phyloP scores from a whole-genome alignment of 1,140 invertebrate species.

The Venustaconcha ellipsiformis region DNA sequence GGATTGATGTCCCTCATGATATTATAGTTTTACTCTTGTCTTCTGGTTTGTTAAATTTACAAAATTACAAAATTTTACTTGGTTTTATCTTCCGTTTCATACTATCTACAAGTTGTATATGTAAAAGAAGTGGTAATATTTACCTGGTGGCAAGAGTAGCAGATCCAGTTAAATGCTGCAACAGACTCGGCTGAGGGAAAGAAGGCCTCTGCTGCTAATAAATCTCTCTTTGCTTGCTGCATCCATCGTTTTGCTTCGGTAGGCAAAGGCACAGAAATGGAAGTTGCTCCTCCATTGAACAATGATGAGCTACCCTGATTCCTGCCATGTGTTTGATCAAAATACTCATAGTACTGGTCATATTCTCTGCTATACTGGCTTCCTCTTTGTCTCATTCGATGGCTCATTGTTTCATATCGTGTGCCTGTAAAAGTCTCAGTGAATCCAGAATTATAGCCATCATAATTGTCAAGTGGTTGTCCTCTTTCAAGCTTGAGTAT shows the following conservation, averaged over 20 bases:
- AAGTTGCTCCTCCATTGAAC: neutral
- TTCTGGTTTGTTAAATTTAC: too few species aligned
- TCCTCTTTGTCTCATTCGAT: constrained; percentile 1
- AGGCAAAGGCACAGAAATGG: neutral
- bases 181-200: neutral
- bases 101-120: too few species aligned
- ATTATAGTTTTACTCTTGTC: too few species aligned
- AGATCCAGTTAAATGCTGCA: constrained; percentile 46
- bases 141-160: constrained; percentile 51
- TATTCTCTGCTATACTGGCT: constrained; percentile 6
- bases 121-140: neutral
- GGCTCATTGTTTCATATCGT: neutral
- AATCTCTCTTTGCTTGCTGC: constrained; percentile 45
- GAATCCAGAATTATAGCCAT: constrained; percentile 9
- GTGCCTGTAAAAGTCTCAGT: neutral
- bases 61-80: too few species aligned
- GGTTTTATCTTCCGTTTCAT: too few species aligned
- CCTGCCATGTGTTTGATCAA: neutral
- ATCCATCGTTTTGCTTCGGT: constrained; percentile 42
- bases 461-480: neutral
- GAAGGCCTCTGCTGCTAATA: constrained; percentile 31
- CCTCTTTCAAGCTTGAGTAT: constrained; percentile 20
- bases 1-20: too few species aligned
- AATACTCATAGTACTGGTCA: constrained; percentile 1
- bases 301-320: neutral